Base-by-base conservation (phyloP, 2,113 vertebrate species). In the Solea senegalensis region DNA sequence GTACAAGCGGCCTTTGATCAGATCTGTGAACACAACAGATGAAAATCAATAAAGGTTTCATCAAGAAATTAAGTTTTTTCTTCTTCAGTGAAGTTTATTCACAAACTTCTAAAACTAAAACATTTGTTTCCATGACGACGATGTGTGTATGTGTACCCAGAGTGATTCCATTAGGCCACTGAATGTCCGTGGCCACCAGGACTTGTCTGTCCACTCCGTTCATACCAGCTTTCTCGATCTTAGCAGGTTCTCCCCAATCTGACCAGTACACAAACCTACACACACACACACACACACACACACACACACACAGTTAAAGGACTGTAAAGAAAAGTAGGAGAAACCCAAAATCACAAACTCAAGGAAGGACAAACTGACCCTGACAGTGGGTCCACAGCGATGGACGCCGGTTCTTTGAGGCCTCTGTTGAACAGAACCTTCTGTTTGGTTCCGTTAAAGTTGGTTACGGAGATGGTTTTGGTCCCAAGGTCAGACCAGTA, bases 221-320 rank as follows among this genome's bases (percentile, higher is more conserved):
- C 97, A 98, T 98, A 51, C 97, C 98, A 67, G 97, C 96, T 89
- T 98, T 98, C 86, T 99, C 98, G 86, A 99, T 99, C 91, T 96
- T 99, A 55, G 98, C 98, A 60, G 97, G 97, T 79, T 98, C 97
- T 3, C 98, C 98, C 97, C 98, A 98, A 85, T 99, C 98, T 58
- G 98, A 99, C 98, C 98, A 99, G 90, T 98, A 99, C 69, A 99
- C 92, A 91, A 97, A 99, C 72, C 97, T 99, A 49, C 14, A n/a
- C 11, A 69, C 3, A 34, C 0, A 16, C 1, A 5, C 21, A 21
- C 21, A 21, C 21, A 21, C 21, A 21, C 21, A 21, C 21, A 21
- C 21, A 21, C 21, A 21, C 21, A 21, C 21, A 21, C 21, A 21
- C 21, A 21, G 21, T 21, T 21, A 21, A 21, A 21, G 21, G 21